Base-by-base conservation (phyloP, 2,797 vertebrate species). In the Lagorchestes hirsutus region DNA sequence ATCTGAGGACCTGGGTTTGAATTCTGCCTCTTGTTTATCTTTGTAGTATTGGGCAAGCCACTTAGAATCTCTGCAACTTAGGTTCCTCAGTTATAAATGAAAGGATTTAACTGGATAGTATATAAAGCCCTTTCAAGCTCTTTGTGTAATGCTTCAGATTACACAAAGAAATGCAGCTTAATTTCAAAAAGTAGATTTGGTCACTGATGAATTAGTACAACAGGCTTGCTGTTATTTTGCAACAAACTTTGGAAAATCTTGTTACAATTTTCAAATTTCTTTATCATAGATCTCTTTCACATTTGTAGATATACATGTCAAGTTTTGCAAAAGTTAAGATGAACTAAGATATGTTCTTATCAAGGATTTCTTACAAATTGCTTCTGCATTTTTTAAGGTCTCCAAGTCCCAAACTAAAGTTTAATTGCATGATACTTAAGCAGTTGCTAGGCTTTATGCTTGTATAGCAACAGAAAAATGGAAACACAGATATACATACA, bases 151-250 rank as follows among this genome's bases (percentile, higher is more conserved):
- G 11, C 27, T 24, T 10, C 24, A 91, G 82, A 55, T 54, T 92
- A 90, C 46, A 40, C 22, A 87, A 55, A 92, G 16, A 13, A 92
- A 50, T 46, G 2, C 52, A 95, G 58, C 22, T 9, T 22, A 93
- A 67, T 82, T 55, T 31, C 6, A 93, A 90, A 92, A 34, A 93
- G 28, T 34, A 93, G 93, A 40, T 10, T 55, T 67, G 92, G 16
- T 59, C 22, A 90, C 57, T 91, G n/a, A 29, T 96, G 92, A 90
- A 93, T 91, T 0, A 91, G 59, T 28, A 46, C 40, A 94, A 29
- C 46, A 74, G 8, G 9, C 40, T 22, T 87, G 74, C 9, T 46
- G 40, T 9, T 18, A 87, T 46, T 50, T 46, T 87, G 40, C 74
- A 50, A 87, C 24, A 87, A 50, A 50, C 3, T 87, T 74, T 87